Percentiles rank a stretch among this genome's conserved stretches.
These are phyloP conservation scores for Aphelenchoides fujianensis DNA, from an alignment of 1,140 invertebrate genomes.

Conservation along the genomic window DNA sequence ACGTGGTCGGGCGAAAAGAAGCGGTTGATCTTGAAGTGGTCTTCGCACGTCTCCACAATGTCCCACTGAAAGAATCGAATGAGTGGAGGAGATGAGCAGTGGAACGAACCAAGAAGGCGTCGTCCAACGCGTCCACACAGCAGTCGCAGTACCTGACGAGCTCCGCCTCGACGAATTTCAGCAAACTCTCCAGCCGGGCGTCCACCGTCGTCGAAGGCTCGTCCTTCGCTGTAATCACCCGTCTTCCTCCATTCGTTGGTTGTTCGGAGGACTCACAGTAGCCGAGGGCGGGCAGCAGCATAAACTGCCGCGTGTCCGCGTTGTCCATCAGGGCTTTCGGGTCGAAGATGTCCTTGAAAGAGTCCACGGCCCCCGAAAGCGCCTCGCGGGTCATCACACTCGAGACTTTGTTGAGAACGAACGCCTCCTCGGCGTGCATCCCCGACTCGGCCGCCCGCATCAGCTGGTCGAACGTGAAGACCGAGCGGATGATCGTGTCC, in stretches of 20 bases:
- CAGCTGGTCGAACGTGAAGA: conserved; percentile 47
- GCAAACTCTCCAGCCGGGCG: conserved; percentile 37
- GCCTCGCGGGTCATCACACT: conserved; percentile 22
- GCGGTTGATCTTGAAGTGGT: conserved; percentile 22
- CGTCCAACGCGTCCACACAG: conserved; percentile 39
- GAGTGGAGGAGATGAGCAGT: no score
- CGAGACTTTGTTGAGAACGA: conserved; percentile 31
- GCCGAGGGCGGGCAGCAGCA: conserved; percentile 37
- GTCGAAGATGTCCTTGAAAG: conserved; percentile 37
- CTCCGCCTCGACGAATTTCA: conserved; percentile 40
- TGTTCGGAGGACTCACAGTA: conserved; percentile 35
- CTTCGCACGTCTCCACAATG: conserved; percentile 22
- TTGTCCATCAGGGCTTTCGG: conserved; percentile 32
- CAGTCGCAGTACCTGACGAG: conserved; percentile 27
- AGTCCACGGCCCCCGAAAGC: conserved; percentile 28
- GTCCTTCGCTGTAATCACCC: conserved; percentile 25
- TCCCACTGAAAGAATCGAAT: no score
- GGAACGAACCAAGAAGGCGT: no score
- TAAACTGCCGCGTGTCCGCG: conserved; percentile 37
- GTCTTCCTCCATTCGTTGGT: no score
- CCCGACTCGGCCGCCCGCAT: conserved; percentile 41
- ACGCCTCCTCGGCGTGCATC: conserved; percentile 37
- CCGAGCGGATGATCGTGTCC: conserved; percentile 31
- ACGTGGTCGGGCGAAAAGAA: conserved; percentile 16
- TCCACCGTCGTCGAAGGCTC: conserved; percentile 20